Conservation (phyloP, 30 jellyfish, hydroid and myxozoan genomes). For the Cassiopea xamachana region DNA sequence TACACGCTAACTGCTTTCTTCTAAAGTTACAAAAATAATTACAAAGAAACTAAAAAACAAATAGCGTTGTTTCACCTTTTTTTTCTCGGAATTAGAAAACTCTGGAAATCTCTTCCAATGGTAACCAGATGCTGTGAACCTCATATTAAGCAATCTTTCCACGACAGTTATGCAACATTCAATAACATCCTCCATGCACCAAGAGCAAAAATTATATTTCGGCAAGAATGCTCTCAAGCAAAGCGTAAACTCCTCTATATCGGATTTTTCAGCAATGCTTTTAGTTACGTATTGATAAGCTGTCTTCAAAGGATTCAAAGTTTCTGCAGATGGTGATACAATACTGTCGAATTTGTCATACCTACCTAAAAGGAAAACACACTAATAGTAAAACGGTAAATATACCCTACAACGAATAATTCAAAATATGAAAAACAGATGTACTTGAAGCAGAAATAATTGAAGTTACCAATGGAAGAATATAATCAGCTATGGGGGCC, state of each 20-base stretch:
- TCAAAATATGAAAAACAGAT: neutral
- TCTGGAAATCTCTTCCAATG: too few species aligned
- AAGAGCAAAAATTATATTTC: neutral
- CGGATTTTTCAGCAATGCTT: neutral
- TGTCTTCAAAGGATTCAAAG: neutral
- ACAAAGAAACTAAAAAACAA: neutral
- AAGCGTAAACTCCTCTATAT: neutral
- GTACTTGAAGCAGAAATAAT: neutral
- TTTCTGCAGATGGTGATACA: constrained; percentile 3
- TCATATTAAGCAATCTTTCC: neutral
- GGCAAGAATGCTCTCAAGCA: constrained; percentile 3
- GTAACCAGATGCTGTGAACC: neutral
- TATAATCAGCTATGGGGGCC: too few species aligned
- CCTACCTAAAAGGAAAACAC: neutral
- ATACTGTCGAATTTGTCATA: constrained; percentile 11
- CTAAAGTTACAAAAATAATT: neutral
- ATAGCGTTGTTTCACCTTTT: neutral
- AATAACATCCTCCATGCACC: neutral
- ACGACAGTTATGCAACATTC: neutral
- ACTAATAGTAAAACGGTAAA: neutral
- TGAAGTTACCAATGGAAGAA: neutral
- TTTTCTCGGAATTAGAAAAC: too few species aligned
- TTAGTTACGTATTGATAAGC: neutral
- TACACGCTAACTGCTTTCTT: too few species aligned
- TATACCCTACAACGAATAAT: neutral